Percentiles rank a stretch among this genome's conserved stretches.
Conservation (phyloP, 2,797 vertebrate species). For the Botia almorhae region DNA sequence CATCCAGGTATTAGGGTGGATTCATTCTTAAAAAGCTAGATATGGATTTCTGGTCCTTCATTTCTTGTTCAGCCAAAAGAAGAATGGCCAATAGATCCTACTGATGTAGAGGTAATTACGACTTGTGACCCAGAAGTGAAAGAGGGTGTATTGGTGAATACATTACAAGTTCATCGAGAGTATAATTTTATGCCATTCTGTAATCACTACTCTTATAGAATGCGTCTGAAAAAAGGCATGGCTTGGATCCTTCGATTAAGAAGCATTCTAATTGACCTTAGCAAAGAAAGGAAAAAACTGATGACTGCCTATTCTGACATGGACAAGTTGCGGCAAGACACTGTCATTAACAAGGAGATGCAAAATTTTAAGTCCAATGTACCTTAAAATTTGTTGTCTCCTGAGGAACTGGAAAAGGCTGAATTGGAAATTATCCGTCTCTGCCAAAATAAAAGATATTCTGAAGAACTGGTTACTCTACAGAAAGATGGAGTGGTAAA, state of each 20-base stretch:
- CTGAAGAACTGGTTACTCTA: constrained; percentile 4
- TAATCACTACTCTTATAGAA: background rate
- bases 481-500: constrained; percentile 2
- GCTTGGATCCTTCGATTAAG: background rate
- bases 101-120: no score
- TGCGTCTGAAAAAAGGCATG: background rate
- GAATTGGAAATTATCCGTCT: background rate
- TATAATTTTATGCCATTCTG: no score
- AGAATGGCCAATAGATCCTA: no score
- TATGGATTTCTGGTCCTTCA: no score
- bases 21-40: no score
- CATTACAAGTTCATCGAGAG: background rate
- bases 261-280: background rate
- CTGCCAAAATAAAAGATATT: background rate
- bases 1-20: no score
- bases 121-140: no score
- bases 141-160: no score
- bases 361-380: background rate
- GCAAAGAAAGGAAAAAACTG: constrained; percentile 2
- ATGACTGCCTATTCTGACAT: background rate
- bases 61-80: no score
- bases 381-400: background rate
- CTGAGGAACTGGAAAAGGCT: background rate
- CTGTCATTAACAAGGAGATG: background rate
- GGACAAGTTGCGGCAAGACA: background rate